A percentile compares a stretch with the other conserved stretches of the same genome.
These are phyloP conservation scores for Smutsia temminckii DNA, from an alignment of 2,797 vertebrate genomes.

Conservation along the genomic window DNA sequence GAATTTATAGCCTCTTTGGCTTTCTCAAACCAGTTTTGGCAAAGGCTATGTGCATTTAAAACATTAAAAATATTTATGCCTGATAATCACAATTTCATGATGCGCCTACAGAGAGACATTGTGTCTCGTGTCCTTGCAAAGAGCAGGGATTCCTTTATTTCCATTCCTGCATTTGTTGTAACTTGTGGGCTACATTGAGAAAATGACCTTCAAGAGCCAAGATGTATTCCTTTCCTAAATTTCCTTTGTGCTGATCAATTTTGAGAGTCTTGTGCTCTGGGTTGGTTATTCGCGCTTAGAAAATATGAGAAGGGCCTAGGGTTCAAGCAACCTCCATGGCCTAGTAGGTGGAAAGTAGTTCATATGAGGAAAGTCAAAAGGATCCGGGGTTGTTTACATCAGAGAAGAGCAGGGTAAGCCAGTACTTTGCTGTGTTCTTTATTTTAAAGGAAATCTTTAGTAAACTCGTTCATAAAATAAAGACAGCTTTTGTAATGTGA, in stretches of 20 bases:
- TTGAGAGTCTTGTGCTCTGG: background rate
- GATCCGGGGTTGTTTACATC: background rate
- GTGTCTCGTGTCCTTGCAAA: background rate
- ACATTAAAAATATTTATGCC: background rate
- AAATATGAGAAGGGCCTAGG: background rate
- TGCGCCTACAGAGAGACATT: background rate
- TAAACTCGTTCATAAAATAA: conserved; percentile 35
- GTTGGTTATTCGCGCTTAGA: background rate
- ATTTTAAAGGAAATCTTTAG: conserved; percentile 13
- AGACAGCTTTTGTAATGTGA: background rate
- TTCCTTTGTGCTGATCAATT: background rate
- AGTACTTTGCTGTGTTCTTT: background rate
- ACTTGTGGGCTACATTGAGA: background rate
- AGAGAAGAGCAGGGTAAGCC: background rate
- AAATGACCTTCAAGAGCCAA: background rate
- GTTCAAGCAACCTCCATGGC: background rate
- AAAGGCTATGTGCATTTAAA: conserved; percentile 13
- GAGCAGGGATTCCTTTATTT: background rate
- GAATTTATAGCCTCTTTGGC: background rate
- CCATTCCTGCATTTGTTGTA: background rate
- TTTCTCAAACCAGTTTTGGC: conserved; percentile 14
- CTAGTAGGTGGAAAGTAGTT: background rate
- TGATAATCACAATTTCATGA: background rate
- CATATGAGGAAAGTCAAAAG: background rate
- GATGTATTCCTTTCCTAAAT: background rate